These are phyloP conservation scores for Botia almorhae DNA, from an alignment of 2,797 vertebrate genomes.

Conservation along the genomic window DNA sequence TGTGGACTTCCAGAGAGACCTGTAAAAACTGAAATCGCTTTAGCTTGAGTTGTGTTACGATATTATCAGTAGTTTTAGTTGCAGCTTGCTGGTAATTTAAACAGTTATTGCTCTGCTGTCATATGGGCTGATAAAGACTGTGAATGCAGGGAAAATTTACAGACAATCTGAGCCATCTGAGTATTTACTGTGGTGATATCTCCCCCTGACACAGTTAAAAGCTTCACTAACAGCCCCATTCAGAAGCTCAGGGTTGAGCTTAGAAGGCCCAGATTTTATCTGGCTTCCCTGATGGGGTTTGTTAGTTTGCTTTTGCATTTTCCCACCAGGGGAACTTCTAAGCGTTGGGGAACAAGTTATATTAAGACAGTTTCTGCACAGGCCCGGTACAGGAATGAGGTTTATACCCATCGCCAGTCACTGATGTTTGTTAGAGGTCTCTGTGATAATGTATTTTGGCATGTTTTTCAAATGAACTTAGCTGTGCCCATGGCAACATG, in stretches of 20 bases:
- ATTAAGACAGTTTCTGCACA: slow-evolving; percentile 56
- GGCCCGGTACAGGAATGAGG: slow-evolving; percentile 46
- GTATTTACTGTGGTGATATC: neutral
- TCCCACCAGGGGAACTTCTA: slow-evolving; percentile 60
- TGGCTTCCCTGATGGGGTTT: slow-evolving; percentile 53
- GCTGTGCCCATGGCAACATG: slow-evolving; percentile 62
- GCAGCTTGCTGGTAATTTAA: neutral
- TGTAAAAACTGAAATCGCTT: too few relatives aligned
- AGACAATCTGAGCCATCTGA: slow-evolving; percentile 28
- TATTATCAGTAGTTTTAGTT: slow-evolving; percentile 14
- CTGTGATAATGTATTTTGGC: slow-evolving; percentile 63
- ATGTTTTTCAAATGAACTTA: slow-evolving; percentile 63
- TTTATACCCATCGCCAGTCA: slow-evolving; percentile 55
- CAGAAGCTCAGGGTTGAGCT: slow-evolving; percentile 22
- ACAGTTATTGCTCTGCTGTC: slow-evolving; percentile 1
- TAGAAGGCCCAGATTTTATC: slow-evolving; percentile 50
- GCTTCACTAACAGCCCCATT: slow-evolving; percentile 28
- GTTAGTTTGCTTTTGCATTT: slow-evolving; percentile 53
- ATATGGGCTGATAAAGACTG: slow-evolving; percentile 1
- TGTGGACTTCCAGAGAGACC: too few relatives aligned
- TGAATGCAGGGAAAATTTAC: slow-evolving; percentile 1
- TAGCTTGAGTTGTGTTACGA: neutral
- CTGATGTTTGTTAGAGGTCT: slow-evolving; percentile 60
- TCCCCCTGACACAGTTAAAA: slow-evolving; percentile 13
- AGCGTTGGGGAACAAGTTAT: slow-evolving; percentile 60